Base-by-base conservation (phyloP, 2,113 vertebrate genomes). In the Platichthys flesus region DNA sequence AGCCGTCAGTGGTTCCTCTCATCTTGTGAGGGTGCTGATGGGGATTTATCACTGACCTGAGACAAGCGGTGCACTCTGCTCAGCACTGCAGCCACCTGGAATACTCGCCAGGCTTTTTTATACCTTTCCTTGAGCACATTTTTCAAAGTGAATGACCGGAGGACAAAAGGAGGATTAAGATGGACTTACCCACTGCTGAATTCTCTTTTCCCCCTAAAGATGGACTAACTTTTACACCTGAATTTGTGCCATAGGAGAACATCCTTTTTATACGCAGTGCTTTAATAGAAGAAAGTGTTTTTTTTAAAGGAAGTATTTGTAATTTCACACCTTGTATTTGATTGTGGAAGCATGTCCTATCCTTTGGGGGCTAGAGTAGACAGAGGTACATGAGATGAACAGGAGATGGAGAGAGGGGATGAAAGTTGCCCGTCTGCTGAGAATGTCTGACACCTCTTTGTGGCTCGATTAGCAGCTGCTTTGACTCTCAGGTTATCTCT, bases 41-140 rank as follows among this genome's bases (percentile, higher is more conserved):
- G 80, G 76, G 89, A 91, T 90, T 89, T 84, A 89, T 90, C 87
- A 78, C 84, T 87, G 85, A 87, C 86, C 86, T 66, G 85, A 91
- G 85, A 88, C 77, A 56, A 24, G 52, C 56, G 13, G 85, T 67
- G 74, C 83, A 58, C 85, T 68, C 85, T 66, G 73, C 81, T 79
- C 81, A 59, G 54, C 81, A 78, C 71, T 68, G 51, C 51, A 74
- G 37, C 72, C 88, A 86, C 86, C 89, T 80, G 92, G 89, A 89
- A 61, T 63, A 40, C 74, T 35, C 74, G 54, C 45, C 71, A 54
- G 35, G 81, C 2, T 67, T 12, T 67, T 73, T 73, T 71, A 31
- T 81, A 57, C 61, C 62, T 73, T 61, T 78, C 49, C 60, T 66
- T 9, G 35, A 45, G 40, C 47, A 63, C 72, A 91, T 87, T n/a